Conservation (phyloP, 23 tunicate species). For the Oikopleura dioica region DNA sequence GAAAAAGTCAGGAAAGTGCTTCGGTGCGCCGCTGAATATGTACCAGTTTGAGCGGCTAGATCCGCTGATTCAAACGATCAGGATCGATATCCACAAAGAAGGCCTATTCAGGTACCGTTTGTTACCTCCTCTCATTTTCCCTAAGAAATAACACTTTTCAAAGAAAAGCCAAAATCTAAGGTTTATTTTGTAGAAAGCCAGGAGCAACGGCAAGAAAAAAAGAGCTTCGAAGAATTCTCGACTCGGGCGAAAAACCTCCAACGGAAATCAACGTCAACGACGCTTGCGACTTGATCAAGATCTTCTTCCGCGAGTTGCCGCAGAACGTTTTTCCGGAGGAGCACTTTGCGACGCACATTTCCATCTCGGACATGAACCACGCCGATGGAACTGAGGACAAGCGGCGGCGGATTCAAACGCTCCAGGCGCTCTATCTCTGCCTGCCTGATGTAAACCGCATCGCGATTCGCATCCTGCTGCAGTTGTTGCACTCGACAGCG, state of each 20-base stretch:
- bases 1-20: background rate
- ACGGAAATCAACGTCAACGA: background rate
- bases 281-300: background rate
- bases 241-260: background rate
- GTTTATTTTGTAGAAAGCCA: no score
- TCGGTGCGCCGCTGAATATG: background rate
- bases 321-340: background rate
- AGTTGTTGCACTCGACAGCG: constrained; percentile 7
- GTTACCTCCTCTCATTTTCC: no score
- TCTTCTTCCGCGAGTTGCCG: background rate
- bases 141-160: no score
- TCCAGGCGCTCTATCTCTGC: background rate
- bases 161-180: no score
- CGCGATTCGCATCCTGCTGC: background rate
- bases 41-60: background rate
- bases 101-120: no score
- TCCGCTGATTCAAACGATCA: background rate
- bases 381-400: background rate
- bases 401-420: background rate
- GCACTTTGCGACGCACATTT: background rate
- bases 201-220: background rate
- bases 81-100: background rate
- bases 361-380: background rate
- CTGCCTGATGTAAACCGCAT: constrained; percentile 1
- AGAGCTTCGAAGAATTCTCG: background rate